Evolutionary conservation across 2,113 vertebrate genomes (phyloP).

Genomic region (Pipra filicauda): DNA sequence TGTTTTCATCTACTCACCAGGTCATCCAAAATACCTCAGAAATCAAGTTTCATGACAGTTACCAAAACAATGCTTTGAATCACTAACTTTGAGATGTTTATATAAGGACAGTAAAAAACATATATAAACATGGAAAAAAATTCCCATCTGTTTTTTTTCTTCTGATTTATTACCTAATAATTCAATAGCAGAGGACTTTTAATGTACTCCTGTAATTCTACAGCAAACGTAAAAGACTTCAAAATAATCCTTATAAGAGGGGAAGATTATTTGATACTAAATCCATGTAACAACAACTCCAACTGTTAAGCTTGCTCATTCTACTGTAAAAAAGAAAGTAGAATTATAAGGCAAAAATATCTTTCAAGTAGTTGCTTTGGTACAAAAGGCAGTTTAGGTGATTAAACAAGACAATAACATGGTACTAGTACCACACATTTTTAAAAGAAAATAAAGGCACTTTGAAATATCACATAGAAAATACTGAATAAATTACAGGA

Average conservation of each 20-base stretch:
- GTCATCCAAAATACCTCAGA: constrained; percentile 35
- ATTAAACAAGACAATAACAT: background rate
- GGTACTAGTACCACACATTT: background rate
- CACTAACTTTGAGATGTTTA: background rate
- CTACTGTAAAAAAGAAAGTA: background rate
- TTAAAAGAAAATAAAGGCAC: constrained; percentile 13
- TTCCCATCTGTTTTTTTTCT: background rate
- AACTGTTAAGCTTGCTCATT: background rate
- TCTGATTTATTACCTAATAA: constrained; percentile 36
- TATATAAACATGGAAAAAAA: background rate
- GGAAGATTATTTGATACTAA: background rate
- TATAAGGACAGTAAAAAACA: background rate
- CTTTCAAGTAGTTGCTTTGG: background rate
- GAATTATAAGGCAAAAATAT: background rate
- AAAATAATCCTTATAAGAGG: background rate
- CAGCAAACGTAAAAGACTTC: background rate
- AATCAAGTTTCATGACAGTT: constrained; percentile 11
- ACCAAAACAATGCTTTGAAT: background rate
- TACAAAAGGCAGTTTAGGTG: background rate
- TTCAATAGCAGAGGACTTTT: background rate
- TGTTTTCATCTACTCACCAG: constrained; percentile 4
- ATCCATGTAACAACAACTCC: background rate
- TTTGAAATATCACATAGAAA: constrained; percentile 15
- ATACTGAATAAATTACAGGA: constrained; percentile 45
- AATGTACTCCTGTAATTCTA: background rate